Base-by-base conservation (phyloP, 2,797 vertebrate genomes). In the Ara ararauna region DNA sequence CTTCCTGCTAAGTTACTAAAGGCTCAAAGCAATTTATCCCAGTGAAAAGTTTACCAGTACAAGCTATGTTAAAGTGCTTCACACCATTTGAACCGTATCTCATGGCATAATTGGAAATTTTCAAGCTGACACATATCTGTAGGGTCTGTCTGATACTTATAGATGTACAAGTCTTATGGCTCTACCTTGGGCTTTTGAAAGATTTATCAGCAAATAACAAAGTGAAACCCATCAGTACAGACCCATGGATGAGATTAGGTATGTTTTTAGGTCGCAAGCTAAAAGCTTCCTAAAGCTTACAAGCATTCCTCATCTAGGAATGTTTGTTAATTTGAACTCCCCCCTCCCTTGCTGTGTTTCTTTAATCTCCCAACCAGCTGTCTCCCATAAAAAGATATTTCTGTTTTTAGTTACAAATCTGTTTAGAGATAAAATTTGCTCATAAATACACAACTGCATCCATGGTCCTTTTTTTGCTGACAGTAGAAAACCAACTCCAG, bases 331-430 rank as follows among this genome's bases (percentile, higher is more conserved):
- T 98, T 98, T 98, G 97, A 98, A 97, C 87, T 97, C 96, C 90
- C 95, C 93, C 95, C 93, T 97, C 97, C 96, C 89, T 97, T 79
- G 81, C 90, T 97, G 97, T 96, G 81, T 97, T 97, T 97, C 97
- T 98, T 98, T 98, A 98, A 98, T 98, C 97, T 98, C 95, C 89
- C 82, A 97, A 97, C 97, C 98, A 98, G 98, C 98, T 98, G 98
- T 98, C 97, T 98, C 95, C 97, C 97, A 98, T 98, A 98, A 98
- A 98, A 98, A 98, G 97, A 98, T 97, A 98, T 98, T 98, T 98
- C 97, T 98, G 98, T 95, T 98, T 98, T 98, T 98, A 98, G 97
- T 98, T 98, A 98, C 97, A 98, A 98, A 98, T 98, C 98, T 98
- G 97, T 98, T 98, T 98, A 98, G 97, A 98, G 97, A 98, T 97